phyloP scores from a whole-genome alignment of 2,797 vertebrate genomes.

The Peromyscus eremicus region DNA sequence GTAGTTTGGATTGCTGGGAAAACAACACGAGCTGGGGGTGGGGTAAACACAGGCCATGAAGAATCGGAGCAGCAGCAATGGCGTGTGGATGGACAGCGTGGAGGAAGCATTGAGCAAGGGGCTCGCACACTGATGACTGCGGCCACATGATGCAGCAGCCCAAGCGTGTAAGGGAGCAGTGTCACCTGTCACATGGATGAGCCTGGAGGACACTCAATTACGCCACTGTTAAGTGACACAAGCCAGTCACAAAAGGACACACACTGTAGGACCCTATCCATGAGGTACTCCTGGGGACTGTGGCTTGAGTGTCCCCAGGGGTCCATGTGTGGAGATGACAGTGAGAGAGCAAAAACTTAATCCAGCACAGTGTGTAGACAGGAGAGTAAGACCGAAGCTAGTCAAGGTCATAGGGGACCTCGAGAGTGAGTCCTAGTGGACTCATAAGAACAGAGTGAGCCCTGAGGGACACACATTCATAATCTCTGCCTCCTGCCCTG shows the following conservation, averaged over 20 bases:
- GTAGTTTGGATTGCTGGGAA: not conserved
- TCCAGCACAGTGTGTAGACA: not conserved
- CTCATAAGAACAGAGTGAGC: not conserved
- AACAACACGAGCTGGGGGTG: not conserved
- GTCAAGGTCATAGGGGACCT: not conserved
- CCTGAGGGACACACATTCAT: too few relatives aligned
- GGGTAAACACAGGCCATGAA: not conserved
- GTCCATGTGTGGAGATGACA: not conserved
- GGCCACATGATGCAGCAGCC: not conserved
- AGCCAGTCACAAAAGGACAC: not conserved
- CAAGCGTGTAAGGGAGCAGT: not conserved
- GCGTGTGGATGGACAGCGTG: fast-evolving
- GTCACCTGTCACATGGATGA: not conserved
- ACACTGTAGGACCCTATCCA: not conserved
- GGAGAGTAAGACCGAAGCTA: not conserved
- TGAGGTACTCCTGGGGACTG: too few relatives aligned
- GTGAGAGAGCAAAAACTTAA: not conserved
- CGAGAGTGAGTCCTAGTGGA: not conserved
- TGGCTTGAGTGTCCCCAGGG: not conserved
- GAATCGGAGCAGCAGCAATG: not conserved
- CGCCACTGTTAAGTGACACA: not conserved
- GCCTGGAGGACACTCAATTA: not conserved
- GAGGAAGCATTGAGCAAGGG: not conserved
- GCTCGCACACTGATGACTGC: too few relatives aligned
- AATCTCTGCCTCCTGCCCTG: not conserved